Base-by-base conservation (phyloP, 2,797 vertebrate genomes). In the Brachyrhaphis roseni region DNA sequence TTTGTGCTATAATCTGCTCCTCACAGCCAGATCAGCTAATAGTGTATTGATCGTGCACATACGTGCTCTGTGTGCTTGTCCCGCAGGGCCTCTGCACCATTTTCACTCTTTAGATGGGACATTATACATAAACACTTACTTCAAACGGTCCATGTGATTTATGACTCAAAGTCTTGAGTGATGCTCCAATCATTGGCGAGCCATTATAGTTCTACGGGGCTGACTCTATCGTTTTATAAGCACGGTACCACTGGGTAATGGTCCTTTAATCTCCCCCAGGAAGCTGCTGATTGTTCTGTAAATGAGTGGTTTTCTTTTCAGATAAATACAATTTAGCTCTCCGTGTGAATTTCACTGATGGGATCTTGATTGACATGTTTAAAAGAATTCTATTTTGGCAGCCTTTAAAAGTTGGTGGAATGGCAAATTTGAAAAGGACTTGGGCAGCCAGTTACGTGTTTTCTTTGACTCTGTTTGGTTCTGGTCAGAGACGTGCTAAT, bases 21-120 rank as follows among this genome's bases (percentile, higher is more conserved):
- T 87, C 88, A 74, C 89, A 83, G 87, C 91, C 89, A 86, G 86
- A 92, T 93, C 83, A 73, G 89, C 92, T 94, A 94, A 95, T 95
- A 90, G 93, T 78, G 81, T 95, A 95, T 95, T 95, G 94, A 95
- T 95, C 91, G 90, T 82, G 86, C 88, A n/a, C 84, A 85, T 89
- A 87, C 84, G 88, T 43, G 80, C 83, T 89, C 90, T 92, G 91
- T 93, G 89, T 92, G 92, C 94, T 94, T 92, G 92, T 92, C 90
- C 91, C 91, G 89, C 85, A 85, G 92, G 90, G 91, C 85, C 84
- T 85, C 88, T 76, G 73, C 89, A 91, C 91, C 84, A 86, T 94
- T 94, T 89, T 85, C 91, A 87, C 85, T 86, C 86, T 93, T 93
- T 93, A 92, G 93, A 91, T 89, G 87, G 91, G 89, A 91, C 90